Conservation (phyloP, 2,113 vertebrate genomes). For the Bos javanicus region DNA sequence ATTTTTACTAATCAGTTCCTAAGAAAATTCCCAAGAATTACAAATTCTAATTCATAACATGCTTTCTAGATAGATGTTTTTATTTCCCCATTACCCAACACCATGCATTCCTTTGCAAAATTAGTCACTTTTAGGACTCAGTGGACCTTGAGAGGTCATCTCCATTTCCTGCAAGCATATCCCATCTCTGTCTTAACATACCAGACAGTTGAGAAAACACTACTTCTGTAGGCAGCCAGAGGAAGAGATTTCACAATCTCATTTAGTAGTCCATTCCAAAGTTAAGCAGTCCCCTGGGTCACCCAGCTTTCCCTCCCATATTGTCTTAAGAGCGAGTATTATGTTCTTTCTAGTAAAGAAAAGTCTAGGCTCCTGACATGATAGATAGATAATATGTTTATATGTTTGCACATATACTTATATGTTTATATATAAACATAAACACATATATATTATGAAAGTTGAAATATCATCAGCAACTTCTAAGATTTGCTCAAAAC, state of each 20-base stretch:
- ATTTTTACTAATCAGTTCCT: not conserved
- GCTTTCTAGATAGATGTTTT: slow-evolving; percentile 37
- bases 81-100: slow-evolving; percentile 27
- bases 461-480: slow-evolving; percentile 1
- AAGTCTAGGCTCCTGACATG: slow-evolving; percentile 10
- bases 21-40: slow-evolving; percentile 37
- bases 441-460: not conserved
- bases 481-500: not conserved
- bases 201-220: slow-evolving; percentile 59
- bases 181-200: slow-evolving; percentile 24
- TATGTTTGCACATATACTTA: too few species aligned
- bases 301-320: slow-evolving; percentile 25
- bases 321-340: not conserved
- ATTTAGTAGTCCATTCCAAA: slow-evolving; percentile 24
- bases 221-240: slow-evolving; percentile 4
- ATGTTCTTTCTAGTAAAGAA: slow-evolving; percentile 39
- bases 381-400: not conserved
- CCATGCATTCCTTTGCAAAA: slow-evolving; percentile 28
- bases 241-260: slow-evolving; percentile 45
- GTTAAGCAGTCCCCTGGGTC: not conserved
- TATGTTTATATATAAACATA: not conserved
- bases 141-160: not conserved
- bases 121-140: not conserved
- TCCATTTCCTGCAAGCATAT: not conserved
- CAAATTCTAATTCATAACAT: slow-evolving; percentile 33